Conservation (phyloP, 2,888 invertebrate species). For the Epirrhoe alternata region DNA sequence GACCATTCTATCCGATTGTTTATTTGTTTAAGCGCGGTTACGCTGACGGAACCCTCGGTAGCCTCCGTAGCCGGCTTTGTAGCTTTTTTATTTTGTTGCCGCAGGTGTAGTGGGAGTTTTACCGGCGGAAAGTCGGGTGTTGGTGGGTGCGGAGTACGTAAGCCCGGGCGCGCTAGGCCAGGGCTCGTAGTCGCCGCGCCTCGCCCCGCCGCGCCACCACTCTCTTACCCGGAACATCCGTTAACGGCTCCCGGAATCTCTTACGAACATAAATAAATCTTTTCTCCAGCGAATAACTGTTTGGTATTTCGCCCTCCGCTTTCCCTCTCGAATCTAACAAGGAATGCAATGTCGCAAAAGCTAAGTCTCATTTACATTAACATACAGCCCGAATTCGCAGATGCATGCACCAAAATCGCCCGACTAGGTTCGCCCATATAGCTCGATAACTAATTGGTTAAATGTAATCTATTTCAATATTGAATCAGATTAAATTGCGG, state of each 20-base stretch:
- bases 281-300: slow-evolving; percentile 76
- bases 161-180: slow-evolving; percentile 82
- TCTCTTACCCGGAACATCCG: slow-evolving; percentile 71
- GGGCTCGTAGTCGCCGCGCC: slow-evolving; percentile 69
- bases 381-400: slow-evolving; percentile 71
- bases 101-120: slow-evolving; percentile 87
- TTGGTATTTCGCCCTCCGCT: slow-evolving; percentile 74
- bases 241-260: slow-evolving; percentile 77
- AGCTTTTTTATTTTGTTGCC: slow-evolving; percentile 84
- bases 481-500: slow-evolving; percentile 67
- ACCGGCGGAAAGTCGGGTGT: slow-evolving; percentile 86
- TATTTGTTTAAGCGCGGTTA: slow-evolving; percentile 67
- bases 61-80: slow-evolving; percentile 76
- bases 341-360: slow-evolving; percentile 83
- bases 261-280: slow-evolving; percentile 79
- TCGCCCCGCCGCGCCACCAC: slow-evolving; percentile 57
- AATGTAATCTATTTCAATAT: slow-evolving; percentile 60
- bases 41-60: slow-evolving; percentile 63
- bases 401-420: slow-evolving; percentile 76
- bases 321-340: slow-evolving; percentile 64
- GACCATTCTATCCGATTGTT: slow-evolving; percentile 56
- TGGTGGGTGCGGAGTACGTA: slow-evolving; percentile 87
- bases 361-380: slow-evolving; percentile 56
- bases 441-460: slow-evolving; percentile 71
- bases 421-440: slow-evolving; percentile 84